Evolutionary conservation across 2,888 invertebrate species (phyloP), one percentile per base, ranked within the genome.

Genomic region (Octonoba sinensis): DNA sequence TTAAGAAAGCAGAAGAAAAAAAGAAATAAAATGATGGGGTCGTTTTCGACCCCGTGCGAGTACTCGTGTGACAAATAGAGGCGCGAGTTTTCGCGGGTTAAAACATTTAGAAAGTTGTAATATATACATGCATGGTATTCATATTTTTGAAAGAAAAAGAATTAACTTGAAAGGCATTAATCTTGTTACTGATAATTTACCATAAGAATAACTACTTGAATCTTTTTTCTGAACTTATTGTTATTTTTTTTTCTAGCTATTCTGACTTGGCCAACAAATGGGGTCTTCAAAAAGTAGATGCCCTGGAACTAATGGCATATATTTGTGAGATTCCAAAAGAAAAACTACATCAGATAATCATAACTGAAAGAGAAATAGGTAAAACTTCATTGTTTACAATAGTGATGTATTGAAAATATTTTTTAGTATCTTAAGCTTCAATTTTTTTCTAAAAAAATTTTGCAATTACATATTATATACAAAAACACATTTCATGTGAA

Each of bases 291-390:
- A 93, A 93, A 78, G 93, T 95, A 0, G 92, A 92, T 70, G 70
- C 82, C 85, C 91, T 92, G 76, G 94, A 95, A 85, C 91, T 92
- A 74, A 91, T 92, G 85, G 91, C 95, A 74, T 96, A 94, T 86
- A 95, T 97, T 85, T 97, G 97, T 89, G 96, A 97, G 90, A 94
- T 95, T 24, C 92, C 93, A 86, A 91, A 94, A n/a, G 90, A 91
- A 83, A 91, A 92, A 85, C 90, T 95, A 81, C 92, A 92, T 85
- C 92, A 93, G 87, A 89, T 93, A 62, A 90, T 86, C 16, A 82
- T 86, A 22, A 85, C 92, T 69, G 91, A 86, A 18, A 70, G 85
- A 69, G 79, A 84, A 49, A 84, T 86, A 18, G 85, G 83, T 84
- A 79, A 69, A 36, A 15, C 56, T 57, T 62, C 20, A 27, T 57